Evolutionary conservation across 2,113 vertebrate species (phyloP).

Genomic region (Progne subis): DNA sequence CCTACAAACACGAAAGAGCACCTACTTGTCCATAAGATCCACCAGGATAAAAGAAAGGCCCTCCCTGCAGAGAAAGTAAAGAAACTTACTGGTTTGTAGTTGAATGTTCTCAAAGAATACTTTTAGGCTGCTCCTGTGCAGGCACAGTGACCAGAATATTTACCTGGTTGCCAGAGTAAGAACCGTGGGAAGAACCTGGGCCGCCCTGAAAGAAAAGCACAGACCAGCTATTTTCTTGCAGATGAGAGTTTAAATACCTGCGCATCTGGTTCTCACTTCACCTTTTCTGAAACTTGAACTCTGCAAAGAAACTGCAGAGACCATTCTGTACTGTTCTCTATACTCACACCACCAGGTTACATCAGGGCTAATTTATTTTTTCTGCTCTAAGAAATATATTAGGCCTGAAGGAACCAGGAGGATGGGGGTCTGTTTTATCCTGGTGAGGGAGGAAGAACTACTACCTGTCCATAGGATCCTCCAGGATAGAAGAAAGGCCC

Average conservation of each 20-base stretch:
- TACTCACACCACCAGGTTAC: neutral
- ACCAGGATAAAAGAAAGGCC: neutral
- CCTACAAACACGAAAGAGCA: neutral
- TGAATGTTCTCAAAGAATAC: too few relatives aligned
- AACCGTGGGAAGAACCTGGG: neutral
- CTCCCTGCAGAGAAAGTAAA: neutral
- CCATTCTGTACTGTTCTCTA: neutral
- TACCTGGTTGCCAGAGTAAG: conserved; percentile 23
- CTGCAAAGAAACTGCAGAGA: neutral
- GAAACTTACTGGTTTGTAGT: too few relatives aligned
- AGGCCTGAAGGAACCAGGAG: neutral
- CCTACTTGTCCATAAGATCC: neutral
- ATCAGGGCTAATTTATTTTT: neutral
- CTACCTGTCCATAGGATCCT: conserved; percentile 52
- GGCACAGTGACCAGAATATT: neutral
- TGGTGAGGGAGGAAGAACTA: neutral
- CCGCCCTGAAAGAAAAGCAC: neutral
- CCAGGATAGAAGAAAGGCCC: neutral
- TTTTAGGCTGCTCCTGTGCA: too few relatives aligned
- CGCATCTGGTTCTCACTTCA: accelerated
- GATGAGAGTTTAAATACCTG: neutral
- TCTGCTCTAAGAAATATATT: accelerated
- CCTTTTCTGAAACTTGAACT: neutral
- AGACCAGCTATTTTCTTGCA: neutral
- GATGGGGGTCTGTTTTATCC: neutral